phyloP scores from a whole-genome alignment of 1,140 invertebrate genomes.

The Carposina sasakii region DNA sequence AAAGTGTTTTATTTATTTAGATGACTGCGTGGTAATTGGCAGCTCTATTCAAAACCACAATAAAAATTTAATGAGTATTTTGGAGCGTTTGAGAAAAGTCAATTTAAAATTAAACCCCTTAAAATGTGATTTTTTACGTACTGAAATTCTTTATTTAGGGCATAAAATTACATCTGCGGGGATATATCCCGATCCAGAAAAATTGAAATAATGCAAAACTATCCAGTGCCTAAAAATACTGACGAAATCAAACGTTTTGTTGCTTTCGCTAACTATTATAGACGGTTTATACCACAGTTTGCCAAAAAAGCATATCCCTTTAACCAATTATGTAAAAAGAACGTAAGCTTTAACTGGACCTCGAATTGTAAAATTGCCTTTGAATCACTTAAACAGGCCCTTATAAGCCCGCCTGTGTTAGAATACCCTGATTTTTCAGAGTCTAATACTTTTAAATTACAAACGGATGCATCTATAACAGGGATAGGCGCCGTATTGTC shows the following conservation, averaged over 20 bases:
- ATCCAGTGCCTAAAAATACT: conserved; percentile 8
- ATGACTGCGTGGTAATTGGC: conserved; percentile 4
- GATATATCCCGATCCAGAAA: background rate
- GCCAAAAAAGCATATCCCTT: conserved; percentile 7
- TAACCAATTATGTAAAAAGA: conserved; percentile 13
- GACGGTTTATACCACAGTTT: conserved; percentile 11
- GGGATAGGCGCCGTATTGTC: background rate
- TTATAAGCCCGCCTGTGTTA: background rate
- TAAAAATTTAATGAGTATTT: conserved; percentile 11
- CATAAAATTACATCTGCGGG: conserved; percentile 6
- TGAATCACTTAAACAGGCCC: background rate
- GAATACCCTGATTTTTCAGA: background rate
- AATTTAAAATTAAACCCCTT: conserved; percentile 17
- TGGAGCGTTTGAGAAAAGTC: conserved; percentile 11
- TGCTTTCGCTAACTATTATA: conserved; percentile 16
- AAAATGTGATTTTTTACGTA: conserved; percentile 13
- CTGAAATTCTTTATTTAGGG: conserved; percentile 15
- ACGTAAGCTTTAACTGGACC: conserved; percentile 6
- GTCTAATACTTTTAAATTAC: background rate
- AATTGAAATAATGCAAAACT: conserved; percentile 2
- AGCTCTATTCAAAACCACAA: conserved; percentile 2
- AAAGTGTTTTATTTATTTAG: background rate
- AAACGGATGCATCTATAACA: background rate
- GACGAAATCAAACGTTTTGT: conserved; percentile 14
- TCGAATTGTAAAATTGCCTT: background rate